These are phyloP conservation scores for Spodoptera litura DNA, from an alignment of 1,140 invertebrate species.

Conservation along the genomic window DNA sequence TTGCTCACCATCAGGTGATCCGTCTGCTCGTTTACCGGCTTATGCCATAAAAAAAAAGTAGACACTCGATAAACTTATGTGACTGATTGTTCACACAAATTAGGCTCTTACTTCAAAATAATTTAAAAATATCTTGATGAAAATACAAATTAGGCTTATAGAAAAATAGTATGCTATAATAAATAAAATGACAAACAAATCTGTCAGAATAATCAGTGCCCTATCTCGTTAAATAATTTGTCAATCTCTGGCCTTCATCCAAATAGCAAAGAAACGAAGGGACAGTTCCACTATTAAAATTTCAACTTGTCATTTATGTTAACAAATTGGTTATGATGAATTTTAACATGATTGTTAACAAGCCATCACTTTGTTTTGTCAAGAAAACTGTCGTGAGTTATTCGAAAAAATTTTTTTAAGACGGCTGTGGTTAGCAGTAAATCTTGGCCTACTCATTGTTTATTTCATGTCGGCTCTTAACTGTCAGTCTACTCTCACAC, in stretches of 20 bases:
- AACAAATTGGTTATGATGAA: slow-evolving; percentile 1
- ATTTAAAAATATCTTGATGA: no score
- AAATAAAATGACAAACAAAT: slow-evolving; percentile 28
- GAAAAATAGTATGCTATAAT: neutral
- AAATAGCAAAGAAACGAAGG: slow-evolving; percentile 10
- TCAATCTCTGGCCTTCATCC: slow-evolving; percentile 29
- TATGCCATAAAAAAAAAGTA: neutral
- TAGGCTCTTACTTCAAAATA: no score
- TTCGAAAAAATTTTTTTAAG: neutral
- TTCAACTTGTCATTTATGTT: neutral
- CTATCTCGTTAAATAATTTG: slow-evolving; percentile 18
- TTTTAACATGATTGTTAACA: neutral
- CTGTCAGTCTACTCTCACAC: no score
- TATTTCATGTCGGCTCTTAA: no score
- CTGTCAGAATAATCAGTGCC: slow-evolving; percentile 7
- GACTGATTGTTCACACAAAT: no score
- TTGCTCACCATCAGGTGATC: no score
- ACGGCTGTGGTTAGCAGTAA: neutral
- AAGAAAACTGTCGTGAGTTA: neutral
- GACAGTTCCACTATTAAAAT: slow-evolving; percentile 6
- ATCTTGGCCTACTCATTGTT: no score
- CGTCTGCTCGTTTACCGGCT: neutral
- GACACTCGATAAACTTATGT: no score
- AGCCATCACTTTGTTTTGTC: no score
- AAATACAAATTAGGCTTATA: neutral